Evolutionary conservation across 64 coral and sea anemone genomes (phyloP).

Genomic region (Porites australiensis): DNA sequence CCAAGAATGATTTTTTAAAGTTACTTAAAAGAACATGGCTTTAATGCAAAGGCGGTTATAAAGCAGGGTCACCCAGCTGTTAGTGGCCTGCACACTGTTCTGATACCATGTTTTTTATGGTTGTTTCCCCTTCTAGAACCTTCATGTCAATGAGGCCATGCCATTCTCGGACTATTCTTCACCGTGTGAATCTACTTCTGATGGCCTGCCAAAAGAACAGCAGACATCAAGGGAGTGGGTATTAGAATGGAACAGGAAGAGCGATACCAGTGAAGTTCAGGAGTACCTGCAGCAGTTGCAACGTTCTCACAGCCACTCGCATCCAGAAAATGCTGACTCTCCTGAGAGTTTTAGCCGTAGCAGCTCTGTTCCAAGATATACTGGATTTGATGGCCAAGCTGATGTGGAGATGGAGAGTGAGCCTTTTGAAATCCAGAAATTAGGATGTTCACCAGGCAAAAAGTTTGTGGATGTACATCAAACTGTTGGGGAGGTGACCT

Average conservation of each 20-base stretch:
- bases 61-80: no score
- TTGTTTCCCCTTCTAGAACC: neutral
- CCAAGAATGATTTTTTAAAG: no score
- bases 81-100: no score
- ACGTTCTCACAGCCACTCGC: slow-evolving; percentile 75
- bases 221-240: slow-evolving; percentile 90
- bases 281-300: slow-evolving; percentile 27
- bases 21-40: no score
- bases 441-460: slow-evolving; percentile 48
- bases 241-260: slow-evolving; percentile 81
- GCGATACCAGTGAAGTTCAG: slow-evolving; percentile 52
- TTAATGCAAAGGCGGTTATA: no score
- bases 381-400: slow-evolving; percentile 55
- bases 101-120: neutral
- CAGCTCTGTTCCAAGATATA: slow-evolving; percentile 75
- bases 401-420: slow-evolving; percentile 88
- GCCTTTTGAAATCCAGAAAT: slow-evolving; percentile 58
- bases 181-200: slow-evolving; percentile 16
- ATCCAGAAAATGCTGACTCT: slow-evolving; percentile 60
- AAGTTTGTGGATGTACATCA: slow-evolving; percentile 47
- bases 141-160: slow-evolving; percentile 48
- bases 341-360: slow-evolving; percentile 70
- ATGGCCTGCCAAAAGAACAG: slow-evolving; percentile 69
- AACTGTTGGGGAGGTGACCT: slow-evolving; percentile 82
- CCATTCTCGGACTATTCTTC: slow-evolving; percentile 21